Evolutionary conservation across 1,140 invertebrate genomes (phyloP).

Genomic region (Ditylenchus dipsaci): DNA sequence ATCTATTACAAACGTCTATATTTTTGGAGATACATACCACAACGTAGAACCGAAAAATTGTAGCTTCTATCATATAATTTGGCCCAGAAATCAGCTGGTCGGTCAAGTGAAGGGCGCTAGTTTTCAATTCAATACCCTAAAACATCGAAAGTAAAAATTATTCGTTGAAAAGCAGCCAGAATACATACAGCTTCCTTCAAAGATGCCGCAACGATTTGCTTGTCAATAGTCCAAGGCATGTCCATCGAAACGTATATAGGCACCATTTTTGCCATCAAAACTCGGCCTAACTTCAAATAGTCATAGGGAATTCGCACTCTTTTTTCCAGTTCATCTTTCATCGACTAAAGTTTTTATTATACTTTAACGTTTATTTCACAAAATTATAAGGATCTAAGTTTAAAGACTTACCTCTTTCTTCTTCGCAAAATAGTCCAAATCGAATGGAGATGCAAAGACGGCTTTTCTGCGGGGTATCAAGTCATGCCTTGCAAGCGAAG

Average conservation of each 20-base stretch:
- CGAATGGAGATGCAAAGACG: constrained; percentile 55
- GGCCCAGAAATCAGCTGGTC: constrained; percentile 34
- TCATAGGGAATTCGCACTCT: constrained; percentile 51
- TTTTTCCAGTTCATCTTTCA: constrained; percentile 45
- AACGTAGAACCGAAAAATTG: constrained; percentile 51
- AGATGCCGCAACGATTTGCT: constrained; percentile 38
- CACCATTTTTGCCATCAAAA: constrained; percentile 41
- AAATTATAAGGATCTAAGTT: no score
- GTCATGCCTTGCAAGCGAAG: constrained; percentile 38
- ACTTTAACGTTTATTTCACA: neutral
- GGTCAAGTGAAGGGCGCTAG: constrained; percentile 38
- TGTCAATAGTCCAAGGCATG: constrained; percentile 43
- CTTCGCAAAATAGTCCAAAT: constrained; percentile 53
- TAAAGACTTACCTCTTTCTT: constrained; percentile 47
- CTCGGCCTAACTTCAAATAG: constrained; percentile 32
- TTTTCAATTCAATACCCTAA: constrained; percentile 40
- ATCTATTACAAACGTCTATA: constrained; percentile 17
- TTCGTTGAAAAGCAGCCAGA: neutral
- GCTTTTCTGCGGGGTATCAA: constrained; percentile 48
- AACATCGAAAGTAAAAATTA: neutral
- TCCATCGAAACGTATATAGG: constrained; percentile 55
- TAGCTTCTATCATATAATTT: constrained; percentile 51
- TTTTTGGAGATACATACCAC: constrained; percentile 34
- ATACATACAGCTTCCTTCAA: neutral
- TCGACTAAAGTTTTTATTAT: constrained; percentile 33